phyloP scores from a whole-genome alignment of 1,140 invertebrate species.

The Sipha flava region DNA sequence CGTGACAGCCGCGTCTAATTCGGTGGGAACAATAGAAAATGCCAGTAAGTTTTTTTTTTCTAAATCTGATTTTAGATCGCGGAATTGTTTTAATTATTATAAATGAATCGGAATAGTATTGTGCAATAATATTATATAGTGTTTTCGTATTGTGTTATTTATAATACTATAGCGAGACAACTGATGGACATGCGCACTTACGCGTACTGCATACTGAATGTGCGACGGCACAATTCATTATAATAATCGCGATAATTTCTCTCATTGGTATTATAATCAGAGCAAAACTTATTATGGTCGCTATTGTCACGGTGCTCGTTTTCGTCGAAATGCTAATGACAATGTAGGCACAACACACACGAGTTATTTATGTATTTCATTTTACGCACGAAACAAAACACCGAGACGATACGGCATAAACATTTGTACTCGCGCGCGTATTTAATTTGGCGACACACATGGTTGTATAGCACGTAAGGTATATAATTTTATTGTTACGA shows the following conservation, averaged over 20 bases:
- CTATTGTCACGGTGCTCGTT: background rate
- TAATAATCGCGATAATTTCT: conserved; percentile 15
- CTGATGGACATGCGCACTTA: background rate
- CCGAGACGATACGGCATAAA: background rate
- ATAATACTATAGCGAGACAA: background rate
- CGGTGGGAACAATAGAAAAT: conserved; percentile 59
- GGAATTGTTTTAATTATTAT: background rate
- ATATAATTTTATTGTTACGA: background rate
- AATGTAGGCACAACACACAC: background rate
- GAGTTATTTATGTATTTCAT: no score
- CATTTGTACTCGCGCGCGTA: background rate
- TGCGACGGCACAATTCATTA: background rate
- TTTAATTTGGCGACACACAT: background rate
- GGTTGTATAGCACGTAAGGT: background rate
- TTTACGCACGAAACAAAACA: background rate
- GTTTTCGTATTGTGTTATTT: background rate
- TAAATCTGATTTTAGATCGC: background rate
- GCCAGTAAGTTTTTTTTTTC: conserved; percentile 61
- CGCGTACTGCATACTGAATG: background rate
- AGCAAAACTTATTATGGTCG: background rate
- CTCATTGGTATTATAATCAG: background rate
- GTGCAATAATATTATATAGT: no score
- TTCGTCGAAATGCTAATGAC: background rate
- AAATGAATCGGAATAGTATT: background rate
- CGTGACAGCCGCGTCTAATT: conserved; percentile 39